Percentiles rank a stretch among this genome's conserved stretches.
These are phyloP conservation scores for Crocuta crocuta DNA, from an alignment of 2,113 vertebrate species.

Conservation along the genomic window DNA sequence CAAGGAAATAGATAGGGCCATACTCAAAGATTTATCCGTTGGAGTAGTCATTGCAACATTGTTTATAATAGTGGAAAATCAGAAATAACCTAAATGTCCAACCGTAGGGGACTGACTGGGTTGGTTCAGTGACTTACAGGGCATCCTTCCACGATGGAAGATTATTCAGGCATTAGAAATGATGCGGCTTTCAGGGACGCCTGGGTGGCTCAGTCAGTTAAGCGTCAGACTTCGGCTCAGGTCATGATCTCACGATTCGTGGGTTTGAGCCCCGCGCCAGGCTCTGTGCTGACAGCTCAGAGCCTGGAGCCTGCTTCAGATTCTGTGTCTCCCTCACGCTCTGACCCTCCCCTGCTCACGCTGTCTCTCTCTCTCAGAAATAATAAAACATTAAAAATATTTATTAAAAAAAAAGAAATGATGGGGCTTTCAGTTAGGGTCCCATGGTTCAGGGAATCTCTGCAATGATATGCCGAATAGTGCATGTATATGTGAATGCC, in stretches of 20 bases:
- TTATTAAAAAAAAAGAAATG: background rate
- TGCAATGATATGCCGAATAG: background rate
- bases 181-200: too few relatives aligned
- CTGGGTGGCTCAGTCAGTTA: too few relatives aligned
- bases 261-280: too few relatives aligned
- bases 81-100: slow-evolving; percentile 28
- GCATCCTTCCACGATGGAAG: background rate
- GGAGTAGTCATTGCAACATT: background rate
- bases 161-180: background rate
- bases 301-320: too few relatives aligned
- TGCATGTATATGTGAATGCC: background rate
- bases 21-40: slow-evolving; percentile 36
- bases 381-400: too few relatives aligned
- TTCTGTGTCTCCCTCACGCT: too few relatives aligned
- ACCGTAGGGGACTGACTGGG: background rate
- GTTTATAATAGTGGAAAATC: slow-evolving; percentile 6
- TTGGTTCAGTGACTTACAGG: background rate
- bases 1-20: slow-evolving; percentile 40
- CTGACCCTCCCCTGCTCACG: too few relatives aligned
- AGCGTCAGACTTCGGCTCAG: too few relatives aligned
- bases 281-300: too few relatives aligned
- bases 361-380: too few relatives aligned
- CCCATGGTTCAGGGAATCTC: background rate
- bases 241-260: too few relatives aligned
- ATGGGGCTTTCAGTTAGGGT: background rate